Evolutionary conservation across 2,888 invertebrate species (phyloP), one percentile per base, ranked within the genome.

Genomic region (Acrocyrtus sp.): DNA sequence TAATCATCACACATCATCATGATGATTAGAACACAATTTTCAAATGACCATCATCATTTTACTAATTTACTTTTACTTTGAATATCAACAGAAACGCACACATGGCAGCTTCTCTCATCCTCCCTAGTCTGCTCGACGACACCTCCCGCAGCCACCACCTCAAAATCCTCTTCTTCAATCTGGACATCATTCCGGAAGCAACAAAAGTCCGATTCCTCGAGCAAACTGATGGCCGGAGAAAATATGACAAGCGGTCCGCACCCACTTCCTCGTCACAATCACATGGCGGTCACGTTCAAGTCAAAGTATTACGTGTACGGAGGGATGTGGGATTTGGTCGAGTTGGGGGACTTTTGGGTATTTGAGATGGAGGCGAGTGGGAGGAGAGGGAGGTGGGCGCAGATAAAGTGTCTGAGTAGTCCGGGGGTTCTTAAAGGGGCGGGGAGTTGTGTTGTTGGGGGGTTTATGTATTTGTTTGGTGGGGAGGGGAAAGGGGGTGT

Each of bases 281-380:
- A 95, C 86, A 91, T 93, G 0, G 92, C 93, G 2, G 90, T 93
- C 53, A 86, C 94, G 75, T 90, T 92, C 84, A 89, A 89, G 79
- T 88, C 90, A 2, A 50, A 43, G 19, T 92, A 95, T 88, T 95
- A 93, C 90, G 88, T 95, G 82, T 94, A 92, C 85, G 95, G 93
- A 19, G 95, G 95, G 0, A 93, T 92, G 91, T 91, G 91, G 76
- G 93, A 94, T 86, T 88, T 95, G 69, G 89, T 91, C 78, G 91
- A 90, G 81, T 88, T 90, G 81, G 86, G 87, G 68, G 94, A 94
- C 84, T 89, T 93, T 74, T 94, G 93, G 93, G 87, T 88, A 82
- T 93, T 91, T 88, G 91, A 92, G 84, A 90, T 91, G 75, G 85
- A 76, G 45, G 68, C 73, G 2, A 73, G n/a, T n/a, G n/a, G n/a